Evolutionary conservation across 1,140 invertebrate genomes (phyloP).

Genomic region (Zaprionus taronus): DNA sequence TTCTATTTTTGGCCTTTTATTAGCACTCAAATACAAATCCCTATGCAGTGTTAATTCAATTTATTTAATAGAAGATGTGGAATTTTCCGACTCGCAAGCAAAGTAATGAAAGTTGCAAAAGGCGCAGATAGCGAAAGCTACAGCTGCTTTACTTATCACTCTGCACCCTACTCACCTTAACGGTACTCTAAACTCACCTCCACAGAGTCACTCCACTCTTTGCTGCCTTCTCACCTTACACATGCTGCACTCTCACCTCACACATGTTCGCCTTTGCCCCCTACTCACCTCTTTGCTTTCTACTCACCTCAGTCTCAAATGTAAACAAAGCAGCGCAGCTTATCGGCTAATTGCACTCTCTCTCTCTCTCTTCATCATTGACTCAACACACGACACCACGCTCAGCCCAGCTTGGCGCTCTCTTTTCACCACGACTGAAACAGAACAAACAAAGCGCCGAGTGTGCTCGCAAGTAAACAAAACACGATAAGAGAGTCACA

Average conservation of each 20-base stretch:
- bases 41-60: background rate
- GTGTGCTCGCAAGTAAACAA: conserved; percentile 69
- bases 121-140: conserved; percentile 5
- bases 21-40: conserved; percentile 8
- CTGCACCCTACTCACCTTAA: background rate
- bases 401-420: conserved; percentile 7
- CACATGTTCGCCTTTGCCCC: too few species aligned
- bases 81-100: background rate
- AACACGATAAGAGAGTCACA: conserved; percentile 29
- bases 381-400: conserved; percentile 4
- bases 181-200: background rate
- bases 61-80: background rate
- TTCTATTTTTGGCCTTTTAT: conserved; percentile 8
- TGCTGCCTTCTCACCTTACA: background rate
- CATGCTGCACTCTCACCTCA: background rate
- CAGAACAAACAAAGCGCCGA: conserved; percentile 23
- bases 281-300: background rate
- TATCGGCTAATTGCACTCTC: background rate
- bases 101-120: background rate
- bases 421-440: conserved; percentile 26
- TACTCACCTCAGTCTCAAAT: background rate
- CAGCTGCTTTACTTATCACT: background rate
- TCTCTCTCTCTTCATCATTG: background rate
- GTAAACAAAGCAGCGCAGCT: background rate
- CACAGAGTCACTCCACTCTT: background rate